Base-by-base conservation (phyloP, 2,888 invertebrate genomes). In the Rhamphomyia laevipes region DNA sequence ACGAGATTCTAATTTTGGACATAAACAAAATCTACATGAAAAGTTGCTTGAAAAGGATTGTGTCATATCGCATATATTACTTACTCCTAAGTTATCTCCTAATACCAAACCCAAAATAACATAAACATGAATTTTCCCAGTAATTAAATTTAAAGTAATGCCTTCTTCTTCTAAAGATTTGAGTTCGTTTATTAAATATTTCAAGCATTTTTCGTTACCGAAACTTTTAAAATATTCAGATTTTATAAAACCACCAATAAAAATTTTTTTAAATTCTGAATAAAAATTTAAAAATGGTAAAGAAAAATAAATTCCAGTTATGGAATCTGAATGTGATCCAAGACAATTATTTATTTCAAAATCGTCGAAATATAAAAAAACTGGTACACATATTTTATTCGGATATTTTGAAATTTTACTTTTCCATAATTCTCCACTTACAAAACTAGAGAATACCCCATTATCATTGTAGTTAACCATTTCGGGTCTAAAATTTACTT, bases 51-150 rank as follows among this genome's bases (percentile, higher is more conserved):
- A 55, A 48, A 58, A 58, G 13, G 56, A 55, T 43, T 51, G 43
- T 18, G 46, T 47, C 47, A 56, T 58, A 7, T 56, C 54, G 13
- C 55, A 45, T 37, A 58, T 51, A 37, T 47, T 43, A 42, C 56
- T 56, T 21, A 56, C 9, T 18, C 54, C 56, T 35, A 57, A 48
- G 35, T 56, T 56, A 38, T 56, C 56, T 5, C 57, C 56, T 17
- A 53, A 30, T 37, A 57, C 38, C 37, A 55, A 47, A 16, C 51
- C 53, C 38, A 55, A 40, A 31, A 53, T 21, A 47, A 57, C 53
- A 41, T 51, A 43, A 23, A 56, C 42, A 42, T 48, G 31, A 11
- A 50, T 13, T 31, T 13, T 43, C 33, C 37, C 37, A 17, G 2
- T 23, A 12, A 3, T 3, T 7, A 21, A 3, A 5, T n/a, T 13